phyloP scores from a whole-genome alignment of 2,888 invertebrate genomes.

The Platerodrilus igneus region DNA sequence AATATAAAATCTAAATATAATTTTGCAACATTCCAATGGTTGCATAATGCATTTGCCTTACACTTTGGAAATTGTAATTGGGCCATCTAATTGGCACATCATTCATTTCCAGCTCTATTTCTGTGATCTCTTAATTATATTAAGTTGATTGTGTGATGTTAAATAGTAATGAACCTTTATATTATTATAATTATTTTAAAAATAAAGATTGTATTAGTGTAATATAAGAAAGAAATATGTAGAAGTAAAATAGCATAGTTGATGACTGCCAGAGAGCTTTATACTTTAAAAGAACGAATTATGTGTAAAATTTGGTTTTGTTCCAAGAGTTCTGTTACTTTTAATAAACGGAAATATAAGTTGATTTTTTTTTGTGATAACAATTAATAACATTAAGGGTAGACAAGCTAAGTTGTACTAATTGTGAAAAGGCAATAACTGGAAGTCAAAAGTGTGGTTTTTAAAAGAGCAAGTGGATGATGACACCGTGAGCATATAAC shows the following conservation, averaged over 20 bases:
- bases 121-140: conserved; percentile 46
- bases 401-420: no score
- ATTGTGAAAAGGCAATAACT: no score
- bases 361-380: no score
- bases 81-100: conserved; percentile 19
- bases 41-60: conserved; percentile 19
- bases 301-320: conserved; percentile 31
- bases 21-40: conserved; percentile 30
- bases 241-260: conserved; percentile 19
- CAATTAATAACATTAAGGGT: no score
- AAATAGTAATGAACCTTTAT: conserved; percentile 19
- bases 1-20: conserved; percentile 25
- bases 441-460: no score
- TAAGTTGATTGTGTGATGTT: conserved; percentile 41
- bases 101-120: conserved; percentile 45
- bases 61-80: conserved; percentile 13
- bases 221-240: conserved; percentile 13
- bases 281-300: conserved; percentile 29
- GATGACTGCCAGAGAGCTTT: conserved; percentile 24
- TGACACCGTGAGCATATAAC: no score
- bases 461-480: no score
- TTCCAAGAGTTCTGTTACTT: no score
- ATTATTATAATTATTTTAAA: conserved; percentile 13
- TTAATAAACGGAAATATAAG: no score
- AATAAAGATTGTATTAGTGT: conserved; percentile 26